Percentiles rank a stretch among this genome's conserved stretches.
phyloP scores from a whole-genome alignment of 2,113 vertebrate genomes.

The Cephalophus harveyi region DNA sequence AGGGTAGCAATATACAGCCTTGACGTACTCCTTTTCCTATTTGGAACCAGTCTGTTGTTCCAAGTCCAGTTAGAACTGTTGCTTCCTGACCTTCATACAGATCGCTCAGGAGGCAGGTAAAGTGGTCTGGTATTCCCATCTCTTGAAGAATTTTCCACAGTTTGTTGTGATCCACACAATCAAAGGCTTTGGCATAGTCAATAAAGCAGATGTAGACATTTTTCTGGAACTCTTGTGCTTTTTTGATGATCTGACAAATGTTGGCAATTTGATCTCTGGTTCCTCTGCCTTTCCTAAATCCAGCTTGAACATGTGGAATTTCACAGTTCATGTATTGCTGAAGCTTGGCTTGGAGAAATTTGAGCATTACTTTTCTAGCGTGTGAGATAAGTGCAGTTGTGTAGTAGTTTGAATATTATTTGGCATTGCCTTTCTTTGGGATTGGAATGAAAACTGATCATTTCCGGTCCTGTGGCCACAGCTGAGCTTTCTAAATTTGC shows the following conservation, averaged over 20 bases:
- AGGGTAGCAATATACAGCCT: not conserved
- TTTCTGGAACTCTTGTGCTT: not conserved
- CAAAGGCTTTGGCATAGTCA: not conserved
- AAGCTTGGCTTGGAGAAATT: not conserved
- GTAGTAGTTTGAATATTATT: not conserved
- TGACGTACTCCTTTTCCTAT: not conserved
- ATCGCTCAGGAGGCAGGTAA: not conserved
- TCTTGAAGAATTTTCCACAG: not conserved
- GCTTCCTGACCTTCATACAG: not conserved
- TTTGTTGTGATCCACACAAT: not conserved
- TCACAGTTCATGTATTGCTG: not conserved
- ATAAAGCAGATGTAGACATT: not conserved
- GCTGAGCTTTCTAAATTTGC: not conserved
- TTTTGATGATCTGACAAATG: accelerated
- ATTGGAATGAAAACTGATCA: not conserved
- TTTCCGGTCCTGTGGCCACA: not conserved
- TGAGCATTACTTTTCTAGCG: not conserved
- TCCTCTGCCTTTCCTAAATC: not conserved
- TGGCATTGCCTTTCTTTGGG: not conserved
- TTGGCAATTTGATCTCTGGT: not conserved
- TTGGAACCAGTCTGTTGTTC: not conserved
- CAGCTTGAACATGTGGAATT: not conserved
- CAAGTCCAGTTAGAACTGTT: not conserved
- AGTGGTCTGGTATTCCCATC: not conserved
- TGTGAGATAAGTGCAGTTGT: not conserved